Conservation (phyloP, 2,888 invertebrate species). For the Leucophenga maculata region DNA sequence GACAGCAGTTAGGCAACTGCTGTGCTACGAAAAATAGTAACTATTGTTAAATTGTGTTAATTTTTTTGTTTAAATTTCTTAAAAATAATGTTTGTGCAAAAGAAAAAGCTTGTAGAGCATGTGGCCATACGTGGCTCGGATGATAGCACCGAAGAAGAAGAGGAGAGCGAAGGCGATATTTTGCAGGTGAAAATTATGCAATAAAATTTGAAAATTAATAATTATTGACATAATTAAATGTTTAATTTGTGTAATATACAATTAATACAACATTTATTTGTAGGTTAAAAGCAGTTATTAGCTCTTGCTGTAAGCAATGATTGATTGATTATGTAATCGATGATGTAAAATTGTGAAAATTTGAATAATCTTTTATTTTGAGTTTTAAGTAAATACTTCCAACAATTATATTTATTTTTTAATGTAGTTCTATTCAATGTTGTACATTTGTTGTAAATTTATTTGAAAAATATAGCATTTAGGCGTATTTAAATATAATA, state of each 20-base stretch:
- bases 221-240: background rate
- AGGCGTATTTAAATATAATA: no score
- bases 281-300: slow-evolving; percentile 43
- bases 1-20: background rate
- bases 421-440: no score
- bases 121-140: slow-evolving; percentile 71
- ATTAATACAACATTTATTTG: slow-evolving; percentile 34
- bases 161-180: slow-evolving; percentile 74
- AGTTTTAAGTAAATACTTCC: no score
- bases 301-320: slow-evolving; percentile 45
- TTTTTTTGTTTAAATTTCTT: background rate
- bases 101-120: slow-evolving; percentile 69
- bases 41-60: background rate
- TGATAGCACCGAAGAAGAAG: slow-evolving; percentile 76
- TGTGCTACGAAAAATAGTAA: background rate
- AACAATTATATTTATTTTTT: no score
- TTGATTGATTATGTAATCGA: slow-evolving; percentile 55
- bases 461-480: no score
- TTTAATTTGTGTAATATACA: slow-evolving; percentile 4
- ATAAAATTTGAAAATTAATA: background rate
- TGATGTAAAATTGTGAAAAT: slow-evolving; percentile 37
- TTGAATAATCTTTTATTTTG: slow-evolving; percentile 7
- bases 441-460: no score
- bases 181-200: slow-evolving; percentile 64
- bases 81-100: slow-evolving; percentile 75